A percentile compares a stretch with the other conserved stretches of the same genome.
These are phyloP conservation scores for Paramormyrops kingsleyae DNA, from an alignment of 2,113 vertebrate species.

Conservation along the genomic window DNA sequence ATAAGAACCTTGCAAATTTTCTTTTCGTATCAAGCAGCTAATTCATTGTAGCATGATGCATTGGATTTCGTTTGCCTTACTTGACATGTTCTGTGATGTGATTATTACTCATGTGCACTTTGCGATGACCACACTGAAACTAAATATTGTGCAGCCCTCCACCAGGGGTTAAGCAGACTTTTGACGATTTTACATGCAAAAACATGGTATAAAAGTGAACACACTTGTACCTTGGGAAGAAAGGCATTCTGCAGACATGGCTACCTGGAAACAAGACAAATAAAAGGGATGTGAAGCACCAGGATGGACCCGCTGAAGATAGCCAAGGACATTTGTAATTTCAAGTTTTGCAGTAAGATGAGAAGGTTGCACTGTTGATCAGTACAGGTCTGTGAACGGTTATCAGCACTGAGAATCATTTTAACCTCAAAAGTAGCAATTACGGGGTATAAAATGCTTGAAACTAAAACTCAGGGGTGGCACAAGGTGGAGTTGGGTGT, in stretches of 20 bases:
- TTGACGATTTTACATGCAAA: neutral
- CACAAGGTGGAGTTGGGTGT: no score
- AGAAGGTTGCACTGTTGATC: conserved; percentile 58
- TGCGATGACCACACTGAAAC: neutral
- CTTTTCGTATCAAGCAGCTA: neutral
- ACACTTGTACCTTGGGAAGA: neutral
- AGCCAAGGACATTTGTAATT: neutral
- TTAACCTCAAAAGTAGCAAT: neutral
- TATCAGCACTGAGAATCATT: conserved; percentile 61
- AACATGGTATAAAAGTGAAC: neutral
- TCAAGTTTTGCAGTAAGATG: conserved; percentile 57
- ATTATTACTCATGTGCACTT: neutral
- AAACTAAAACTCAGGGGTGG: neutral
- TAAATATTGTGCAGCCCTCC: neutral
- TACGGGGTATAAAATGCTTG: neutral
- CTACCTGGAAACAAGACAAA: neutral
- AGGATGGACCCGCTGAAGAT: neutral
- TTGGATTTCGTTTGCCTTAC: neutral
- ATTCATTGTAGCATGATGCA: neutral
- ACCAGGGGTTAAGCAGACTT: neutral
- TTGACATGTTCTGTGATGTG: neutral
- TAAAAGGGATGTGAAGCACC: neutral
- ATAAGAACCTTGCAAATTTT: neutral
- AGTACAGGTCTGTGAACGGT: conserved; percentile 82
- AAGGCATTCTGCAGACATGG: neutral